Base-by-base conservation (phyloP, 2,797 vertebrate genomes). In the Anguilla marmorata region DNA sequence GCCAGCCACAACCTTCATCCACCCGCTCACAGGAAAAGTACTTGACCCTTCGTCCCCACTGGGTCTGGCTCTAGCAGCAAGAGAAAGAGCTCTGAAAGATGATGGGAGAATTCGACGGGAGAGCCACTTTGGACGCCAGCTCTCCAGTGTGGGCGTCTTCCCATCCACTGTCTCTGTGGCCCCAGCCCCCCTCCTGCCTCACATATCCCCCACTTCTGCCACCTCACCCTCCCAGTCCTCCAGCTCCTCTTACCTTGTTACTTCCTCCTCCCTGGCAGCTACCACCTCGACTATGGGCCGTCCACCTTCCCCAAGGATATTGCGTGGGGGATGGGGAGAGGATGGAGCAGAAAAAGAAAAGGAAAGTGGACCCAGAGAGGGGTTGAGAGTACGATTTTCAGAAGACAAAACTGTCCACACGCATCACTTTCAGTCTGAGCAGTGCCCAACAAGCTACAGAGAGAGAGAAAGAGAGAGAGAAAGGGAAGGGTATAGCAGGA, bases 1-100 rank as follows among this genome's bases (percentile, higher is more conserved):
- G 88, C 90, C 93, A 30, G 89, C 95, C 33, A 96, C 96, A 8
- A 97, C 97, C 37, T 98, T 98, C 91, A 97, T 98, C 87, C 97
- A 98, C 91, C 98, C 98, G 14, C 96, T 98, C 83, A 98, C 98
- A 0, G 98, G 98, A 84, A 98, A 98, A 92, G 96, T 98, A 88
- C 93, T 98, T 11, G 98, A 98, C 89, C 98, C 98, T 0, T 96
- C 96, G 0, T 98, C 97, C 50, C 98, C 98, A 0, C 95, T 98
- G 86, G 98, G 97, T 6, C 94, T 98, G 56, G 98, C 98, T 0
- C 91, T 98, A 84, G 97, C 97, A 0, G 97, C 98, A 16, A 95
- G 98, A 33, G 97, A 98, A 91, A 92, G 97, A 79, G 97, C 97
- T 21, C 92, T 98, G 14, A 98, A 98, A 89, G 98, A 98, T 72